Conservation (phyloP, 30 jellyfish, hydroid and myxozoan species). For the Aurelia aurita region DNA sequence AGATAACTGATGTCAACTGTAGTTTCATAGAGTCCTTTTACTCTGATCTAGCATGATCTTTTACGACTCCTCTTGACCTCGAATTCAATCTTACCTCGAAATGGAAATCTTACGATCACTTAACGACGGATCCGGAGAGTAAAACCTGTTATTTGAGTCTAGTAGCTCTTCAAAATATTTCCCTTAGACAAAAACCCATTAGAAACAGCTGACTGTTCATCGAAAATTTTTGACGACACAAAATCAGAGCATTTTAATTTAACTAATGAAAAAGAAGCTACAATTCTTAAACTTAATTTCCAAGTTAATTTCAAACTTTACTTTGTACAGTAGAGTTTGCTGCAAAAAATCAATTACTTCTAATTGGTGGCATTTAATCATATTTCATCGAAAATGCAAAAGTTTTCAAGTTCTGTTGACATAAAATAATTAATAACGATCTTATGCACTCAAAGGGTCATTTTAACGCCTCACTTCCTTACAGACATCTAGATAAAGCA, state of each 20-base stretch:
- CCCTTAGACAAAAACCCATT: slow-evolving; percentile 11
- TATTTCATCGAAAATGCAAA: background rate
- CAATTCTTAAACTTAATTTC: slow-evolving; percentile 24
- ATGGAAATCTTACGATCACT: too few relatives aligned
- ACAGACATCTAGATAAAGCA: slow-evolving; percentile 30
- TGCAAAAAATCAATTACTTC: slow-evolving; percentile 27
- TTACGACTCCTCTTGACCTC: too few relatives aligned
- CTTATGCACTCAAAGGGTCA: slow-evolving; percentile 39
- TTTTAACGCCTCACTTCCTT: slow-evolving; percentile 53
- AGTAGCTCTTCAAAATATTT: slow-evolving; percentile 27
- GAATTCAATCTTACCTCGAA: too few relatives aligned
- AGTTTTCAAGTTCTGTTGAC: slow-evolving; percentile 29
- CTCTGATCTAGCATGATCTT: too few relatives aligned
- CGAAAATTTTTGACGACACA: background rate
- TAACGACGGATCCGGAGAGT: slow-evolving; percentile 5
- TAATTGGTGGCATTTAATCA: slow-evolving; percentile 63
- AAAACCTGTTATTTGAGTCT: slow-evolving; percentile 13
- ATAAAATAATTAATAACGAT: slow-evolving; percentile 15
- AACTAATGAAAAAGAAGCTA: slow-evolving; percentile 17
- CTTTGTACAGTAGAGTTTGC: background rate
- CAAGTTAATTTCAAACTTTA: slow-evolving; percentile 18
- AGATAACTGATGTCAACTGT: too few relatives aligned
- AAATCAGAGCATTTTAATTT: slow-evolving; percentile 30
- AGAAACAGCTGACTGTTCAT: slow-evolving; percentile 19
- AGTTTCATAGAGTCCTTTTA: too few relatives aligned